A percentile compares a stretch with the other conserved stretches of the same genome.
These are phyloP conservation scores for Trinectes maculatus DNA, from an alignment of 2,113 vertebrate species.

Conservation along the genomic window DNA sequence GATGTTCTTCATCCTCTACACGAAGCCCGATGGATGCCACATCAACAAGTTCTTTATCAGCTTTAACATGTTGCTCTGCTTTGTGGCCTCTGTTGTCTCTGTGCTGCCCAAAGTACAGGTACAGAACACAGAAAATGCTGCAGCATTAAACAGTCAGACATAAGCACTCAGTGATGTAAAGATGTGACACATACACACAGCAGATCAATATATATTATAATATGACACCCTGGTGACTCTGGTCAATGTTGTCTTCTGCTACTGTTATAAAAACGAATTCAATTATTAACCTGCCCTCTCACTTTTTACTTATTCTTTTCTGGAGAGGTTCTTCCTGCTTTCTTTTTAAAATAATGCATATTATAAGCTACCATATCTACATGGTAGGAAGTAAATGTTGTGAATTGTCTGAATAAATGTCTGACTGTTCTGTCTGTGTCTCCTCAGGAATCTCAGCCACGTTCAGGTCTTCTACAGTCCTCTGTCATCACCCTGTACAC, in stretches of 20 bases:
- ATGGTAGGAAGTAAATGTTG: neutral
- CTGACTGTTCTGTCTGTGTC: conserved; percentile 26
- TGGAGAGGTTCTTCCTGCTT: neutral
- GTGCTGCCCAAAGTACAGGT: conserved; percentile 92
- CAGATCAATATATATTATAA: too few species aligned
- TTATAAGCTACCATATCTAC: neutral
- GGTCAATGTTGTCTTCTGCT: neutral
- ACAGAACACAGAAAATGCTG: conserved; percentile 10
- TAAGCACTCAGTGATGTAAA: neutral
- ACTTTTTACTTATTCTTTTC: too few species aligned
- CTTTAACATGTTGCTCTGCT: conserved; percentile 88
- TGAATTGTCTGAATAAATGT: neutral
- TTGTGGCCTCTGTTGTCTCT: conserved; percentile 86
- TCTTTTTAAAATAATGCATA: neutral
- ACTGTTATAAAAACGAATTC: neutral
- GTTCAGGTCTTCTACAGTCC: conserved; percentile 94
- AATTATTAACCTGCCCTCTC: neutral
- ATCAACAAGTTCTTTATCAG: conserved; percentile 95
- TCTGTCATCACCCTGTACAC: conserved; percentile 94
- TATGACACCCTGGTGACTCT: too few species aligned
- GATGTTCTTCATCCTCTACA: conserved; percentile 88
- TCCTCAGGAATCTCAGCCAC: conserved; percentile 86
- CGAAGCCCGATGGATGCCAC: conserved; percentile 84
- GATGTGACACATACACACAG: too few species aligned
- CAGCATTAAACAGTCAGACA: neutral